A percentile compares a stretch with the other conserved stretches of the same genome.
Conservation (phyloP, 2,113 vertebrate genomes). For the Columba janthina region DNA sequence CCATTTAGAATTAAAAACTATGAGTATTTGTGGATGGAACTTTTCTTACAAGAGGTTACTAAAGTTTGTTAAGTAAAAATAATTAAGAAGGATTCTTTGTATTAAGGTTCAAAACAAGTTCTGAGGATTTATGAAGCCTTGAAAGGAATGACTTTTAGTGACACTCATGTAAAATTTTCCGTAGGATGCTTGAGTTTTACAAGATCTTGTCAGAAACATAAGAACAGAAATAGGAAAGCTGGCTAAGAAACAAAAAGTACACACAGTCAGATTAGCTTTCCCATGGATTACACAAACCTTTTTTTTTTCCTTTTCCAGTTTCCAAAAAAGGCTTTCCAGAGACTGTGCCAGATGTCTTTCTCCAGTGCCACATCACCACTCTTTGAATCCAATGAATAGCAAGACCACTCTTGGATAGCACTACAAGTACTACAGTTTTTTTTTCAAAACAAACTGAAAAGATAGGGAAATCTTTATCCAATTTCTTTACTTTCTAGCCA, state of each 20-base stretch:
- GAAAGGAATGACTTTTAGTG: conserved; percentile 3
- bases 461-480: background rate
- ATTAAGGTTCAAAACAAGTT: background rate
- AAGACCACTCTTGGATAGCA: background rate
- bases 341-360: conserved; percentile 25
- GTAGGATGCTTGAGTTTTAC: background rate
- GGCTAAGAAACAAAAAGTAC: background rate
- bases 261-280: background rate
- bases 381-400: background rate
- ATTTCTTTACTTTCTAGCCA: background rate
- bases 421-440: background rate
- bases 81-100: background rate
- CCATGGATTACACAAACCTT: background rate
- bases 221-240: conserved; percentile 29
- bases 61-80: background rate
- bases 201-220: background rate
- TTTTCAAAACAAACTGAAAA: conserved; percentile 1
- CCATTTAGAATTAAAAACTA: background rate
- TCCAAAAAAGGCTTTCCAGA: conserved; percentile 26
- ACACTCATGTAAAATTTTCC: conserved; percentile 6
- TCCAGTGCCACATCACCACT: background rate
- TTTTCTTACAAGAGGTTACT: background rate
- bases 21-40: background rate
- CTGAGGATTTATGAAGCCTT: background rate
- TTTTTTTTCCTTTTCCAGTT: background rate